Conservation (phyloP, 2,888 invertebrate genomes). For the Mycogona germanica region DNA sequence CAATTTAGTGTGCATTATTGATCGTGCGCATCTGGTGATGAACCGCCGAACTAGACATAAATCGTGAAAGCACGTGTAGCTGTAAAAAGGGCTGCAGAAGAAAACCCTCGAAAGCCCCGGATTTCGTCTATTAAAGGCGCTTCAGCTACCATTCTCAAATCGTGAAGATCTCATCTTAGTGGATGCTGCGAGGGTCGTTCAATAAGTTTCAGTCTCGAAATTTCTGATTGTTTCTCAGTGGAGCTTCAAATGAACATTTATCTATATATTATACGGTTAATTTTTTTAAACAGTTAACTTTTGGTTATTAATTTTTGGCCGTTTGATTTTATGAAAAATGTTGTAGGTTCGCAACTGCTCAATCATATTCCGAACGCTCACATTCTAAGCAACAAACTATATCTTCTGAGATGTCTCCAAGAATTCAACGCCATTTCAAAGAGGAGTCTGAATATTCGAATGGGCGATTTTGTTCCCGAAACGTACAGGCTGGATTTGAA, state of each 20-base stretch:
- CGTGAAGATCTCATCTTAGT: too few relatives aligned
- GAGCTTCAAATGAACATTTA: not conserved
- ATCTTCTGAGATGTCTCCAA: constrained; percentile 11
- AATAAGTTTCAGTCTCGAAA: not conserved
- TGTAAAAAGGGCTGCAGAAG: too few relatives aligned
- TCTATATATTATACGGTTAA: not conserved
- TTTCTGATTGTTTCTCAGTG: not conserved
- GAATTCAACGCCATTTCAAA: constrained; percentile 11
- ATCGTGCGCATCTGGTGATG: too few relatives aligned
- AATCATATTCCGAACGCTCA: constrained; percentile 18
- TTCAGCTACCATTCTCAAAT: too few relatives aligned
- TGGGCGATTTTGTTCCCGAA: constrained; percentile 17
- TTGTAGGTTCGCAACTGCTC: constrained; percentile 17
- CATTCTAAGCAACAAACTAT: constrained; percentile 18
- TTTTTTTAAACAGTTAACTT: not conserved
- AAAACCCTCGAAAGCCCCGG: too few relatives aligned
- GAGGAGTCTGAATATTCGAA: constrained; percentile 3
- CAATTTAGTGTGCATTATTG: too few relatives aligned
- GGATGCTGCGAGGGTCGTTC: too few relatives aligned
- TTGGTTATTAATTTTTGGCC: not conserved
- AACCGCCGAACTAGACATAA: too few relatives aligned
- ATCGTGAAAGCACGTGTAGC: too few relatives aligned
- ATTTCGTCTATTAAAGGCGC: too few relatives aligned
- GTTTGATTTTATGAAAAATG: too few relatives aligned
- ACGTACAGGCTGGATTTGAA: constrained; percentile 16